These are phyloP conservation scores for Poeciliopsis paucimaculata DNA, from an alignment of 2,797 vertebrate species.

Conservation along the genomic window DNA sequence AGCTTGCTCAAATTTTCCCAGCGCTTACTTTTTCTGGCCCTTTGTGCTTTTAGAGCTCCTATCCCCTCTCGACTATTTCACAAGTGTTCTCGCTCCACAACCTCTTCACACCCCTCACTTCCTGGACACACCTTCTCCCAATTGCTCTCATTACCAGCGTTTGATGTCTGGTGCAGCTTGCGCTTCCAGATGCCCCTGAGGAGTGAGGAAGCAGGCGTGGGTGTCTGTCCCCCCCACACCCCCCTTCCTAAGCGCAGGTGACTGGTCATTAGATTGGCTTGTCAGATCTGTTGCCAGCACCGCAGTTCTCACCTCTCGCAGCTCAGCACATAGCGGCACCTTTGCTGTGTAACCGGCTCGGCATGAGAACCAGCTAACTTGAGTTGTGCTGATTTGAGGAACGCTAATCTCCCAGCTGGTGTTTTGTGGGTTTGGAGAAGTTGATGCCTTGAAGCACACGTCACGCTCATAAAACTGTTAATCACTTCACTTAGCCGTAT, in stretches of 20 bases:
- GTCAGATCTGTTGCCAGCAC: slow-evolving; percentile 76
- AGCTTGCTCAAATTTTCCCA: slow-evolving; percentile 43
- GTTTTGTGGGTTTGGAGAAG: slow-evolving; percentile 58
- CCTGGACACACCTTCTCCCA: slow-evolving; percentile 82
- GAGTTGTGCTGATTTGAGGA: slow-evolving; percentile 48
- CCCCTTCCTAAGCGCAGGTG: slow-evolving; percentile 67
- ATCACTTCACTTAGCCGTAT: slow-evolving; percentile 60
- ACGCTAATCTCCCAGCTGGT: slow-evolving; percentile 67
- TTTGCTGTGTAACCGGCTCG: slow-evolving; percentile 57
- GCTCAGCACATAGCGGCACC: slow-evolving; percentile 54
- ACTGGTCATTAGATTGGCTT: slow-evolving; percentile 75
- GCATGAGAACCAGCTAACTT: slow-evolving; percentile 52
- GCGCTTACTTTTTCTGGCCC: slow-evolving; percentile 47
- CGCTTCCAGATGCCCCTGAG: slow-evolving; percentile 80
- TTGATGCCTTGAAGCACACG: slow-evolving; percentile 71
- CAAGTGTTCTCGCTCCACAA: slow-evolving; percentile 72
- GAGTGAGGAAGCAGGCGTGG: slow-evolving; percentile 74
- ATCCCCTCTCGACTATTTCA: slow-evolving; percentile 52
- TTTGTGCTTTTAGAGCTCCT: slow-evolving; percentile 40
- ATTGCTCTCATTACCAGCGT: slow-evolving; percentile 82
- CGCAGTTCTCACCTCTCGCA: slow-evolving; percentile 66
- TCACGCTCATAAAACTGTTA: slow-evolving; percentile 72
- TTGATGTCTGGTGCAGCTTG: slow-evolving; percentile 80
- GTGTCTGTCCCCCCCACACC: slow-evolving; percentile 57
- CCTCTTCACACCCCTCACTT: slow-evolving; percentile 78